These are phyloP conservation scores for Calephelis perditalis DNA, from an alignment of 2,888 invertebrate genomes.

Conservation along the genomic window DNA sequence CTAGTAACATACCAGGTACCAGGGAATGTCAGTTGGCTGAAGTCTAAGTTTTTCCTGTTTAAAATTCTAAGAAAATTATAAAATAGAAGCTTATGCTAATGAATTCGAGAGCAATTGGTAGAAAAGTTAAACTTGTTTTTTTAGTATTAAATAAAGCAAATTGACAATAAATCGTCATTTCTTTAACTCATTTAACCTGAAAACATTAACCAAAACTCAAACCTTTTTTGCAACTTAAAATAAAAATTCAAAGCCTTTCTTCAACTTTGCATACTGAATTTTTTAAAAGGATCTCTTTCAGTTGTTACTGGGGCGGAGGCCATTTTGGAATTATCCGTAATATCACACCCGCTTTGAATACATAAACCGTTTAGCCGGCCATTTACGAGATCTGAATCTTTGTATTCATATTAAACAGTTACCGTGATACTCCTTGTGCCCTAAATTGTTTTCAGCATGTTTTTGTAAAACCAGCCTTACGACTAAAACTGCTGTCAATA, in stretches of 20 bases:
- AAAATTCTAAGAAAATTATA: too few relatives aligned
- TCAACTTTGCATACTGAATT: not conserved
- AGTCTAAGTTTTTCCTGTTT: too few relatives aligned
- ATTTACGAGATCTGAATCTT: slow-evolving; percentile 17
- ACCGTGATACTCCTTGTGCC: not conserved
- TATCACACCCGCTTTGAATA: slow-evolving; percentile 21
- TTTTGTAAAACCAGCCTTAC: not conserved
- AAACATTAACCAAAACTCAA: not conserved
- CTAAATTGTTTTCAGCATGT: not conserved
- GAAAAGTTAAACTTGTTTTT: too few relatives aligned
- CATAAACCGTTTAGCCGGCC: slow-evolving; percentile 18
- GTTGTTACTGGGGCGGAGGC: not conserved
- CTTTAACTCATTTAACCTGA: too few relatives aligned
- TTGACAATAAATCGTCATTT: too few relatives aligned
- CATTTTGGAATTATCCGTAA: slow-evolving; percentile 15
- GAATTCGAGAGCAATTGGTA: too few relatives aligned
- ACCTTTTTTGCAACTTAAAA: not conserved
- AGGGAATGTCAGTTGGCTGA: too few relatives aligned
- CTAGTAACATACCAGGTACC: too few relatives aligned
- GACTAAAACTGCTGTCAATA: not conserved
- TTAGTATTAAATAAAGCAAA: too few relatives aligned
- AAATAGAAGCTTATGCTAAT: too few relatives aligned
- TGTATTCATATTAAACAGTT: slow-evolving; percentile 9
- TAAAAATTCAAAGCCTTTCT: not conserved
- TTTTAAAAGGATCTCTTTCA: not conserved